Evolutionary conservation across 1,140 invertebrate species (phyloP).

Genomic region (Drosophila lacteicornis): DNA sequence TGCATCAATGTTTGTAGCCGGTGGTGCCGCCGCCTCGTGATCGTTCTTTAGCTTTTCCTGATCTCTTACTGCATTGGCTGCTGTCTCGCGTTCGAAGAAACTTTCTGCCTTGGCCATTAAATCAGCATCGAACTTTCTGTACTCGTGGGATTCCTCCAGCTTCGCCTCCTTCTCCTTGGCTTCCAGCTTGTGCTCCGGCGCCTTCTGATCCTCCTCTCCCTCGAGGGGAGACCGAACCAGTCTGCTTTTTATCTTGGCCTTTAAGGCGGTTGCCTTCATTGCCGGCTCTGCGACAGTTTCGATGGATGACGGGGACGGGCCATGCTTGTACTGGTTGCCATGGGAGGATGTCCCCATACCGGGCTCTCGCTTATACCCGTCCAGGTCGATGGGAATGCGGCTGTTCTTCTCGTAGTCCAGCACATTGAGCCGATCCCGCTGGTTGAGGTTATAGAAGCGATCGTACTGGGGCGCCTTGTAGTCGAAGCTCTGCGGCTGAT

Average conservation of each 20-base stretch:
- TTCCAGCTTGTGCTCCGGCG: neutral
- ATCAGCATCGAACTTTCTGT: neutral
- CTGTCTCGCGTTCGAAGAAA: slow-evolving; percentile 23
- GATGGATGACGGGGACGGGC: no score
- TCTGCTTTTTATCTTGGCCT: neutral
- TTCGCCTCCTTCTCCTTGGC: slow-evolving; percentile 11
- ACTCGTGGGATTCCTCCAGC: slow-evolving; percentile 15
- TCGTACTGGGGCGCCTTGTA: slow-evolving; percentile 42
- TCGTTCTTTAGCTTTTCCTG: slow-evolving; percentile 5
- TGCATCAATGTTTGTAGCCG: slow-evolving; percentile 10
- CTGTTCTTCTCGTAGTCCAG: slow-evolving; percentile 37
- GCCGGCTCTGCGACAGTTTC: no score
- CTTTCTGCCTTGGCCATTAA: neutral
- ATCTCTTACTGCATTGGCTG: slow-evolving; percentile 2
- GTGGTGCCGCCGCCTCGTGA: neutral
- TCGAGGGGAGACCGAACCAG: neutral
- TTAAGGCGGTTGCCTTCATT: neutral
- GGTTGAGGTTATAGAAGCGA: slow-evolving; percentile 15
- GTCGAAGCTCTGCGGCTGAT: slow-evolving; percentile 50
- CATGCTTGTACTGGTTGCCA: no score
- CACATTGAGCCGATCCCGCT: slow-evolving; percentile 24
- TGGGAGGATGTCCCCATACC: neutral
- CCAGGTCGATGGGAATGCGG: slow-evolving; percentile 9
- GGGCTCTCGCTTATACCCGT: slow-evolving; percentile 40
- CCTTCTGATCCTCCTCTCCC: neutral